These are phyloP conservation scores for Silurus asotus DNA, from an alignment of 2,113 vertebrate genomes.

Conservation along the genomic window DNA sequence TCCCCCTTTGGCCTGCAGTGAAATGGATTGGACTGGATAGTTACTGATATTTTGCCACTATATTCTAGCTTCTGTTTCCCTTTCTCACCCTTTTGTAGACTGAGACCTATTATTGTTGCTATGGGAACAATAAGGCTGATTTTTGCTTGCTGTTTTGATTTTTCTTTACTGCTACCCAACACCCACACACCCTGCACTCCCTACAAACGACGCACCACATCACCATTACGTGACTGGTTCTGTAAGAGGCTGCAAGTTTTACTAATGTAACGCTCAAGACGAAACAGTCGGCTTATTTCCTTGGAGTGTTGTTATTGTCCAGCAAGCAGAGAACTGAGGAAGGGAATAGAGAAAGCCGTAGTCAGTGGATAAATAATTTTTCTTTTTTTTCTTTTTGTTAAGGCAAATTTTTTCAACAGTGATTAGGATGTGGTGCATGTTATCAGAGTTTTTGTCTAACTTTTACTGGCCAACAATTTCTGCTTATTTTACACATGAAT, in stretches of 20 bases:
- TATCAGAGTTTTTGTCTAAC: neutral
- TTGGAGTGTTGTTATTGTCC: neutral
- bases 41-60: neutral
- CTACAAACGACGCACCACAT: constrained; percentile 6
- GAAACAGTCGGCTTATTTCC: neutral
- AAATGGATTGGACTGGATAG: neutral
- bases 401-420: constrained; percentile 32
- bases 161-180: neutral
- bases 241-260: constrained; percentile 5
- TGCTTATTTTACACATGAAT: neutral
- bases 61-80: neutral
- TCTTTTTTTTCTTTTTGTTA: constrained; percentile 30
- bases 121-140: constrained; percentile 44
- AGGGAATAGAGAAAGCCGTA: neutral
- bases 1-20: neutral
- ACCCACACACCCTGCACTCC: neutral
- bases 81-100: neutral
- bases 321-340: constrained; percentile 3
- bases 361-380: constrained; percentile 31
- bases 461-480: neutral
- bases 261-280: neutral
- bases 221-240: neutral
- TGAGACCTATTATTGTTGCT: constrained; percentile 35
- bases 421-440: constrained; percentile 23
- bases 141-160: constrained; percentile 34